Evolutionary conservation across 1,140 invertebrate species (phyloP), one percentile per base, ranked within the genome.

Genomic region (Stegodyphus dumicola): DNA sequence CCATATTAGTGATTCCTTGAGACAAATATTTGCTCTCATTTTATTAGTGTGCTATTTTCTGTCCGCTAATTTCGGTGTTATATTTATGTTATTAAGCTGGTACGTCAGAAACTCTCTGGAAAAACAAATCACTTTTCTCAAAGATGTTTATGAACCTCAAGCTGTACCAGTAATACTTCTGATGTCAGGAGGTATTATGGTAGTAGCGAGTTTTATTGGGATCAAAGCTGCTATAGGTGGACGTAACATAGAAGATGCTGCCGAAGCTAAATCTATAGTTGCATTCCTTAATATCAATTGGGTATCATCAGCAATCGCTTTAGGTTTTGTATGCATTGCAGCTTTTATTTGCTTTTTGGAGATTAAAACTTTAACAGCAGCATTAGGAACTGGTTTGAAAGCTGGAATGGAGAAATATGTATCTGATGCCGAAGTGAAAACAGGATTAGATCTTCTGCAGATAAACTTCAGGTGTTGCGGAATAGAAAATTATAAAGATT

Each of bases 381-480:
- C 75, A 7, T 51, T 86, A 5, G 52, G 77, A 0, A 13, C 71
- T 18, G 85, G 77, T 7, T 33, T 86, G 5, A 48, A 52, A 75
- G 64, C 10, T 4, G 75, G 60, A 33, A 86, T 86, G 85, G 53
- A 73, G 33, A 86, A 79, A 60, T 86, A 86, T 51, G n/a, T 9
- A 7, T 60, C 7, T 5, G 33, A 64, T 13, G 0, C 1, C 33
- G 49, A 11, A 52, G n/a, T 74, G 15, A 86, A 86, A 60, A 17
- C 13, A 5, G 18, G 54, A 17, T 73, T 86, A 6, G 85, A 86
- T 74, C 10, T 11, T 7, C 7, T 86, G 18, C 85, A 86, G 18
- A 73, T 79, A 11, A 9, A 78, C 52, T 79, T 79, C 48, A 53
- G 74, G 17, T 86, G 85, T 13, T 86, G 85, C 18, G 85, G 85